A percentile compares a stretch with the other conserved stretches of the same genome.
These are phyloP conservation scores for Macrochelys suwanniensis DNA, from an alignment of 2,797 vertebrate species.

Conservation along the genomic window DNA sequence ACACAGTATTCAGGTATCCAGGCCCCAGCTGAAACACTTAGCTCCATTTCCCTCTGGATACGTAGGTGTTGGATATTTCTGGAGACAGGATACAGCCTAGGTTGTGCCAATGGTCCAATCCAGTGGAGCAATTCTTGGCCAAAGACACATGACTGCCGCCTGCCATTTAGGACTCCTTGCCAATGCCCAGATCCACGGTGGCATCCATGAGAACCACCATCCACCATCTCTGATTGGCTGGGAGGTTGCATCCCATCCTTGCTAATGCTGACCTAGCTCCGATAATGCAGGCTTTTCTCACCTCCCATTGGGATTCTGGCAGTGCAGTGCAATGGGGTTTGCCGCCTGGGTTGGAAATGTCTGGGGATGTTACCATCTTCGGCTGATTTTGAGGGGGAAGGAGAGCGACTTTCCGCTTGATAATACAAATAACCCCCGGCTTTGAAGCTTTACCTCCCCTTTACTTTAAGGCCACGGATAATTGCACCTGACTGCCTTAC, in stretches of 20 bases:
- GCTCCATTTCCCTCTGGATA: neutral
- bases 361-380: neutral
- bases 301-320: neutral
- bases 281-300: accelerated
- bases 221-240: accelerated
- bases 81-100: neutral
- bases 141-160: accelerated
- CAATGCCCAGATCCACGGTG: neutral
- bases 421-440: neutral
- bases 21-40: neutral
- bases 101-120: neutral
- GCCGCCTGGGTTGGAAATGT: neutral
- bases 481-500: accelerated
- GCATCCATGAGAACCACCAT: accelerated
- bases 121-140: neutral
- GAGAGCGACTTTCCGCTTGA: neutral
- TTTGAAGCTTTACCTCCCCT: neutral
- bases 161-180: neutral
- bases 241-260: neutral
- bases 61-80: neutral
- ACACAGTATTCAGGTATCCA: too few species aligned
- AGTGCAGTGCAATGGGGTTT: neutral
- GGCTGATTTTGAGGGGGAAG: neutral
- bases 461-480: accelerated
- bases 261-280: accelerated